These are phyloP conservation scores for Zygogramma bicolorata DNA, from an alignment of 2,888 invertebrate genomes.

Conservation along the genomic window DNA sequence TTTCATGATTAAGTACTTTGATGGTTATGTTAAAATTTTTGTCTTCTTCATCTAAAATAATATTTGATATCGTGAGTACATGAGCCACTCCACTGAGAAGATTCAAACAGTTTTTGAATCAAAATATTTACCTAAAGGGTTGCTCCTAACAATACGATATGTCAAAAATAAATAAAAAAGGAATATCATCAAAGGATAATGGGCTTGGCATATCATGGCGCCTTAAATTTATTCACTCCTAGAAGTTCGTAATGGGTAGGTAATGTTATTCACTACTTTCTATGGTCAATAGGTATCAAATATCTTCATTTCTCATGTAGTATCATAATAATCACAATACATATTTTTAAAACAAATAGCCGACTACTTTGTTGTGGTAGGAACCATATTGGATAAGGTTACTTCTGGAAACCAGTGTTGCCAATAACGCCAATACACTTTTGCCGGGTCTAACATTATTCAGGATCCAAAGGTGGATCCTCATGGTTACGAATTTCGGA, in stretches of 20 bases:
- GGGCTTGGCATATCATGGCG: slow-evolving; percentile 68
- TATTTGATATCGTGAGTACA: neutral
- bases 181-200: slow-evolving; percentile 58
- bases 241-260: slow-evolving; percentile 47
- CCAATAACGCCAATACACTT: neutral
- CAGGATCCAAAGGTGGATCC: no score
- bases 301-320: slow-evolving; percentile 53
- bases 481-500: no score
- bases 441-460: no score
- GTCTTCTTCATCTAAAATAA: slow-evolving; percentile 55
- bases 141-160: slow-evolving; percentile 53
- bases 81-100: neutral
- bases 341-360: slow-evolving; percentile 56
- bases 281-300: slow-evolving; percentile 49
- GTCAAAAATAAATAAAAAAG: slow-evolving; percentile 58
- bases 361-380: slow-evolving; percentile 60
- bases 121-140: slow-evolving; percentile 60
- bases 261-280: slow-evolving; percentile 50
- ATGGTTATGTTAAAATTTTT: slow-evolving; percentile 62
- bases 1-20: slow-evolving; percentile 60
- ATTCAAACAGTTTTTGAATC: neutral
- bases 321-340: slow-evolving; percentile 53
- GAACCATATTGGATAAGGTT: slow-evolving; percentile 55
- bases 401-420: slow-evolving; percentile 21
- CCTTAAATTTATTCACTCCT: slow-evolving; percentile 51